Evolutionary conservation across 2,888 invertebrate species (phyloP).

Genomic region (Caenorhabditis sp.): DNA sequence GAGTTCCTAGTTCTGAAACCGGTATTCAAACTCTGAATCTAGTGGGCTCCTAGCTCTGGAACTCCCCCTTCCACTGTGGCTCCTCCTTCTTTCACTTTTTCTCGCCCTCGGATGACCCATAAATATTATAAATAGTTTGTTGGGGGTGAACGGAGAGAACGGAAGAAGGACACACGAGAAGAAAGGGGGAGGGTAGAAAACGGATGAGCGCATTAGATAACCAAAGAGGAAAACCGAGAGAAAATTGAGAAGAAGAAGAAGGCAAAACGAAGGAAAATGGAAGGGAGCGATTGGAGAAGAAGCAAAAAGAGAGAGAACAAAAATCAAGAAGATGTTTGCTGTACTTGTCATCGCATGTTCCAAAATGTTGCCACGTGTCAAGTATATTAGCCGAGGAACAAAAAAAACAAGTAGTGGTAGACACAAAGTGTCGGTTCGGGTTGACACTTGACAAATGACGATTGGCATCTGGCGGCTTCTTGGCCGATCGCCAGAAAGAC

Average conservation of each 20-base stretch:
- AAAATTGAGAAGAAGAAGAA: slow-evolving; percentile 30
- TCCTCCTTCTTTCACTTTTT: slow-evolving; percentile 14
- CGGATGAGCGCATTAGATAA: slow-evolving; percentile 64
- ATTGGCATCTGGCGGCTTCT: slow-evolving; percentile 65
- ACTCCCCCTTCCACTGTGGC: neutral
- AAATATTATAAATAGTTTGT: slow-evolving; percentile 61
- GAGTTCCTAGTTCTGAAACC: neutral
- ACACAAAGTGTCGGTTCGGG: slow-evolving; percentile 59
- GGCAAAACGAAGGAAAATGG: slow-evolving; percentile 3
- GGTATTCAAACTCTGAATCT: neutral
- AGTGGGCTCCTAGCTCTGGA: neutral
- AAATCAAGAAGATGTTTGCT: slow-evolving; percentile 18
- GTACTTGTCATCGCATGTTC: slow-evolving; percentile 1
- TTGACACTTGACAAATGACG: slow-evolving; percentile 65
- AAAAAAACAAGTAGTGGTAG: slow-evolving; percentile 43
- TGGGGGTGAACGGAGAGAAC: slow-evolving; percentile 28
- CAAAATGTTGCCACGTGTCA: slow-evolving; percentile 37
- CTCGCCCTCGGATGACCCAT: slow-evolving; percentile 47
- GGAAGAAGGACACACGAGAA: slow-evolving; percentile 54
- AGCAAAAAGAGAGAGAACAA: slow-evolving; percentile 8
- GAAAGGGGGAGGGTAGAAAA: slow-evolving; percentile 54
- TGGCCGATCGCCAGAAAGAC: slow-evolving; percentile 54
- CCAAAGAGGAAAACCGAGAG: slow-evolving; percentile 53
- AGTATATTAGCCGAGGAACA: slow-evolving; percentile 21
- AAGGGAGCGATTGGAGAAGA: slow-evolving; percentile 16